Percentiles rank a stretch among this genome's conserved stretches.
Conservation (phyloP, 2,888 invertebrate genomes). For the Caenorhabditis virilis region DNA sequence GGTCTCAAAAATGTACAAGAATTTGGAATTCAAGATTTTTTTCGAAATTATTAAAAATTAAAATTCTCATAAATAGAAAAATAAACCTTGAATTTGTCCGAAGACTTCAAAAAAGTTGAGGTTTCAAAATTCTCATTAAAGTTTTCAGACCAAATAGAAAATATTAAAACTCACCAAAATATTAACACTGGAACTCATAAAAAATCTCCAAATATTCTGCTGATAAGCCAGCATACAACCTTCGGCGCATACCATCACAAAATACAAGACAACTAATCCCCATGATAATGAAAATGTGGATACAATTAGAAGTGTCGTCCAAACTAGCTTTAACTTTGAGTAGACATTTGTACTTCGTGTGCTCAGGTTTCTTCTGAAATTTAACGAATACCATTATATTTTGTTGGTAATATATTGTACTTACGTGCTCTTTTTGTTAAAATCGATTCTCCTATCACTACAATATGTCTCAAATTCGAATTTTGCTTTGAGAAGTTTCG, state of each 20-base stretch:
- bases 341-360: conserved; percentile 43
- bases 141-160: too few species aligned
- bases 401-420: background rate
- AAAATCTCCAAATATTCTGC: conserved; percentile 50
- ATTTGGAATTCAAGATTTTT: background rate
- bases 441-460: conserved; percentile 23
- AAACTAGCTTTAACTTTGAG: conserved; percentile 60
- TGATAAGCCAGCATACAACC: conserved; percentile 60
- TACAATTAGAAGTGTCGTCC: conserved; percentile 65
- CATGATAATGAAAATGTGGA: conserved; percentile 63
- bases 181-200: conserved; percentile 58
- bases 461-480: conserved; percentile 55
- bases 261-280: conserved; percentile 65
- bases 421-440: background rate
- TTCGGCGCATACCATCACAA: conserved; percentile 60
- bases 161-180: conserved; percentile 49
- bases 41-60: too few species aligned
- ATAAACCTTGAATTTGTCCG: too few species aligned
- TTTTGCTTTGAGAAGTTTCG: conserved; percentile 61
- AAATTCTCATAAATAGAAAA: too few species aligned
- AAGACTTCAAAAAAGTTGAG: too few species aligned
- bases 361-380: conserved; percentile 17
- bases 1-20: too few species aligned
- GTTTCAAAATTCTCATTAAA: too few species aligned
- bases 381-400: conserved; percentile 3